Evolutionary conservation across 2,888 invertebrate species (phyloP).

Genomic region (Torymus aiolomorphi): DNA sequence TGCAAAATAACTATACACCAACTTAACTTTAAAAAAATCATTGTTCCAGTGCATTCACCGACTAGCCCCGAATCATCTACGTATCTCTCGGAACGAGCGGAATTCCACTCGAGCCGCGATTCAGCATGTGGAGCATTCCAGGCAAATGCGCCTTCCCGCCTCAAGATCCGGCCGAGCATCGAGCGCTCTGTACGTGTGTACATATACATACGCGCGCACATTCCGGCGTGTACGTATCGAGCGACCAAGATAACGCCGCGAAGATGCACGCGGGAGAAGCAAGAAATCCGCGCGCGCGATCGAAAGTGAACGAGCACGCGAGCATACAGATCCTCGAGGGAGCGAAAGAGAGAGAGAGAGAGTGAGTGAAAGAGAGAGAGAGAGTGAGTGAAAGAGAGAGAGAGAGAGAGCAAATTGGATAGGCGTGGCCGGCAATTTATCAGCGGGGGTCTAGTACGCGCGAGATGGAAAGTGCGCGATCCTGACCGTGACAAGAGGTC

Average conservation of each 20-base stretch:
- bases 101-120: conserved; percentile 30
- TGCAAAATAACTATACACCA: too few relatives aligned
- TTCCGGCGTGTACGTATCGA: background rate
- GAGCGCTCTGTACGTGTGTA: background rate
- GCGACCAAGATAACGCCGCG: conserved; percentile 5
- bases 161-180: conserved; percentile 9
- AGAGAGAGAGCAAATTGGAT: conserved; percentile 33
- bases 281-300: conserved; percentile 2
- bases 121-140: conserved; percentile 27
- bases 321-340: background rate
- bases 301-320: conserved; percentile 25
- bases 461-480: background rate
- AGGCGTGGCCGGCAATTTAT: conserved; percentile 48
- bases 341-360: too few relatives aligned
- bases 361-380: too few relatives aligned
- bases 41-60: too few relatives aligned
- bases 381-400: background rate
- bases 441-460: conserved; percentile 2
- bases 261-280: background rate
- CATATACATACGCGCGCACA: background rate
- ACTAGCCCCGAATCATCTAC: too few relatives aligned
- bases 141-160: conserved; percentile 17
- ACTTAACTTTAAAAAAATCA: too few relatives aligned
- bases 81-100: background rate
- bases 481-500: conserved; percentile 32